Conservation (phyloP, 1,140 invertebrate species). For the Drosophila virilis region DNA sequence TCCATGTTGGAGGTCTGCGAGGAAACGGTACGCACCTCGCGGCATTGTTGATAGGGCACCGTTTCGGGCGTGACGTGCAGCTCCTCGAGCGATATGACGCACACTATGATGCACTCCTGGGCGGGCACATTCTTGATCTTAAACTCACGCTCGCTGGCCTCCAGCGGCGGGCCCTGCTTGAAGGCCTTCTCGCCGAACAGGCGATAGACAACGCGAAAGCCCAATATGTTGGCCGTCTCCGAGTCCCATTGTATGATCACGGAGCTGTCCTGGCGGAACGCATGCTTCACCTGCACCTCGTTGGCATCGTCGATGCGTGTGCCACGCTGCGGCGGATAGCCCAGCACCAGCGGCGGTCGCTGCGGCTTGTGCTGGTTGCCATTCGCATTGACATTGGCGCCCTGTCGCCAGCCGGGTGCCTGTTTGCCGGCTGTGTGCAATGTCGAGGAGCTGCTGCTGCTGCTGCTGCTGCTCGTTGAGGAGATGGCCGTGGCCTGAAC, state of each 20-base stretch:
- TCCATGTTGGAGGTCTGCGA: conserved; percentile 94
- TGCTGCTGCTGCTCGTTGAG: conserved; percentile 33
- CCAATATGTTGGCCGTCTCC: conserved; percentile 92
- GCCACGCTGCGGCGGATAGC: conserved; percentile 87
- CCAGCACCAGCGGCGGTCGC: conserved; percentile 89
- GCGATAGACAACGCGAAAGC: conserved; percentile 94
- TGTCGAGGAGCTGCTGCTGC: conserved; percentile 42
- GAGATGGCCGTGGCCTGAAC: conserved; percentile 72
- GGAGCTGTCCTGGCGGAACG: conserved; percentile 93
- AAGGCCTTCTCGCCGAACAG: conserved; percentile 95
- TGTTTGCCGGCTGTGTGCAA: conserved; percentile 52
- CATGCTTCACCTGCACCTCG: conserved; percentile 93
- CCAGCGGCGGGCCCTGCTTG: conserved; percentile 93
- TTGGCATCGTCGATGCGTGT: conserved; percentile 86
- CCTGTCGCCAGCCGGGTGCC: conserved; percentile 73
- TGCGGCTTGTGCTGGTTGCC: conserved; percentile 86
- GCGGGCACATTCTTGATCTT: conserved; percentile 96
- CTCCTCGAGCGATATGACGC: conserved; percentile 95
- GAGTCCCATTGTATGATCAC: conserved; percentile 97
- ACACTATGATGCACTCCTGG: conserved; percentile 96
- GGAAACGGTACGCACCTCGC: conserved; percentile 93
- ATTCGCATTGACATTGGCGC: conserved; percentile 69
- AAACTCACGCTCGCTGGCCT: conserved; percentile 94
- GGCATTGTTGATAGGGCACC: conserved; percentile 93
- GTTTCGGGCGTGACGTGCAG: conserved; percentile 92